A percentile compares a stretch with the other conserved stretches of the same genome.
Evolutionary conservation across 2,113 vertebrate genomes (phyloP).

Genomic region (Gymnobelideus leadbeateri): DNA sequence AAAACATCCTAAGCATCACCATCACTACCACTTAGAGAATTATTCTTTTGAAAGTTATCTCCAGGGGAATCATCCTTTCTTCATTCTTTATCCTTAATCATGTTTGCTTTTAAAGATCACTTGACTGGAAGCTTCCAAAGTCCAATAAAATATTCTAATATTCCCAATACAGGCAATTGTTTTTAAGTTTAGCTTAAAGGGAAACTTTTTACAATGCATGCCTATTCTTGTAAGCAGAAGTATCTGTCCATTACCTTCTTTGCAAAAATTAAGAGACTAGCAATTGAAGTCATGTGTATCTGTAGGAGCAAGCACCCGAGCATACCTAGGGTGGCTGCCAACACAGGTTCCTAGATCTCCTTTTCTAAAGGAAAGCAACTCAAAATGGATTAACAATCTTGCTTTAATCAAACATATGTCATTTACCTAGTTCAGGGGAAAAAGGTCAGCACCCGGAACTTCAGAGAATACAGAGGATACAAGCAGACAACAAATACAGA

Average conservation of each 20-base stretch:
- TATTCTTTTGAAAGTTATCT: background rate
- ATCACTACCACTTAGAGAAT: background rate
- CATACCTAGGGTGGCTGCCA: too few species aligned
- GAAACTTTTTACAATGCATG: background rate
- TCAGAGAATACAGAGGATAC: too few species aligned
- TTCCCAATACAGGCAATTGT: background rate
- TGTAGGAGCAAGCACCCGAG: too few species aligned
- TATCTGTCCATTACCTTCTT: background rate
- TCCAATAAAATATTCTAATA: background rate
- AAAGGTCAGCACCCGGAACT: too few species aligned
- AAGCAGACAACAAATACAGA: too few species aligned
- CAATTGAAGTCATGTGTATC: background rate
- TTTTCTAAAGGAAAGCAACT: too few species aligned
- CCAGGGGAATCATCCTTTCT: background rate
- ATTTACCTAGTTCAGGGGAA: too few species aligned
- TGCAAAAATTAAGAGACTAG: background rate
- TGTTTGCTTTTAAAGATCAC: conserved; percentile 8
- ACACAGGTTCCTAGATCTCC: too few species aligned
- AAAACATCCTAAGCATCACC: background rate
- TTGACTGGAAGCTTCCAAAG: background rate
- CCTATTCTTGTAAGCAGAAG: background rate
- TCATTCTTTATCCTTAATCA: conserved; percentile 1
- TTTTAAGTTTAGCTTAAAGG: background rate
- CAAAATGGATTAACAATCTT: too few species aligned
- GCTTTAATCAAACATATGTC: too few species aligned